Evolutionary conservation across 2,113 vertebrate genomes (phyloP).

Genomic region (Progne subis): DNA sequence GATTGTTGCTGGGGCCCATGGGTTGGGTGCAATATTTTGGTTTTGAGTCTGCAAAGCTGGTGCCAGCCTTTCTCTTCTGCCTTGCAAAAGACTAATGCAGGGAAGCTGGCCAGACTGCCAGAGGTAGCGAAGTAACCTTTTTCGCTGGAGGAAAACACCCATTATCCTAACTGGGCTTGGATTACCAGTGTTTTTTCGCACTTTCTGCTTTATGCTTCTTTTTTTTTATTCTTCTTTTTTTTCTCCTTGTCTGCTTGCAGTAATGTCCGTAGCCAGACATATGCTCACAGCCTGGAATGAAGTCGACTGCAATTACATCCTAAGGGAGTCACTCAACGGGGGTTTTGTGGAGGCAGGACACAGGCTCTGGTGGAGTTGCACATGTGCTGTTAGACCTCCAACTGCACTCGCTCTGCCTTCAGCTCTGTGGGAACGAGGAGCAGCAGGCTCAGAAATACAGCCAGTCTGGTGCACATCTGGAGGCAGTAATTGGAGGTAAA

Average conservation of each 20-base stretch:
- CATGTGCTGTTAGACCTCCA: background rate
- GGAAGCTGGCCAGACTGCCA: background rate
- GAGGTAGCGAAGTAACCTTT: background rate
- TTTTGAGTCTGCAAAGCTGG: background rate
- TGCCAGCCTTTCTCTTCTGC: background rate
- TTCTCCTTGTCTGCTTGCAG: background rate
- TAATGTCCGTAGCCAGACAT: background rate
- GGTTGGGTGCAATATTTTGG: background rate
- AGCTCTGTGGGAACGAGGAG: background rate
- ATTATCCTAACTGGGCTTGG: background rate
- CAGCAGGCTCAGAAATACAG: background rate
- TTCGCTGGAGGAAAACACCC: background rate
- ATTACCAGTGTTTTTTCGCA: background rate
- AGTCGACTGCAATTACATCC: slow-evolving; percentile 11
- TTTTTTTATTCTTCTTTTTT: background rate
- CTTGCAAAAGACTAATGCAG: background rate
- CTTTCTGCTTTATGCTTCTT: background rate
- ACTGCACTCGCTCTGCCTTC: background rate
- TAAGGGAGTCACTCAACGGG: background rate
- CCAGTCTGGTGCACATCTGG: background rate
- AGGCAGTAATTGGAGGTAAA: slow-evolving; percentile 21
- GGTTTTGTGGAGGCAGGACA: background rate
- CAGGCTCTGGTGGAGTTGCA: background rate
- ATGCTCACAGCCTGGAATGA: background rate
- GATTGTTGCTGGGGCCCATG: background rate